Conservation (phyloP, 2,797 vertebrate species). For the Myotis findleyi region DNA sequence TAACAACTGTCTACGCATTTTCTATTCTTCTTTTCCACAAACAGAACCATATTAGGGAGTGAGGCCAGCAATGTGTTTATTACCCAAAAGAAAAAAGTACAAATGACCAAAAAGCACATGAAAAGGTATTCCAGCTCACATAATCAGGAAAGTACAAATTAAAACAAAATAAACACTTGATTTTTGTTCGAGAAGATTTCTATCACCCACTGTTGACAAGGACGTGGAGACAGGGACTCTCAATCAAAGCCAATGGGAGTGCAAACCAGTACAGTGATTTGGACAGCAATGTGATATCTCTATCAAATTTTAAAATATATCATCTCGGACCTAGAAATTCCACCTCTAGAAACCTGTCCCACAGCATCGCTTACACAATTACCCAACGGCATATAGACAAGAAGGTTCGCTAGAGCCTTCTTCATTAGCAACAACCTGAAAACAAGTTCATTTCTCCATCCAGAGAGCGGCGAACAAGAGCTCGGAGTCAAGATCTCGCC, state of each 20-base stretch:
- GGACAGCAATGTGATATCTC: neutral
- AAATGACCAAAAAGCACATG: conserved; percentile 12
- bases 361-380: neutral
- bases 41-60: neutral
- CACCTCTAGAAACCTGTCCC: neutral
- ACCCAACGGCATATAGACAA: neutral
- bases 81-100: conserved; percentile 18
- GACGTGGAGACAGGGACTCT: neutral
- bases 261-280: neutral
- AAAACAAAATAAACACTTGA: conserved; percentile 34
- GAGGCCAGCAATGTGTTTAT: neutral
- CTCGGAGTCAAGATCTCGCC: neutral
- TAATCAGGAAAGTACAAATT: conserved; percentile 33
- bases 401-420: neutral
- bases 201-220: neutral
- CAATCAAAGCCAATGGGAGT: neutral
- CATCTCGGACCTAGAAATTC: neutral
- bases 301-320: conserved; percentile 44
- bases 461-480: neutral
- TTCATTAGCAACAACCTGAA: neutral
- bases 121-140: neutral
- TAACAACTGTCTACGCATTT: neutral
- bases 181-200: conserved; percentile 32
- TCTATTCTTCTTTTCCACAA: neutral
- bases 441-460: neutral